Evolutionary conservation across 2,888 invertebrate species (phyloP), one percentile per base, ranked within the genome.

Genomic region (Alloscopus bannaensis): DNA sequence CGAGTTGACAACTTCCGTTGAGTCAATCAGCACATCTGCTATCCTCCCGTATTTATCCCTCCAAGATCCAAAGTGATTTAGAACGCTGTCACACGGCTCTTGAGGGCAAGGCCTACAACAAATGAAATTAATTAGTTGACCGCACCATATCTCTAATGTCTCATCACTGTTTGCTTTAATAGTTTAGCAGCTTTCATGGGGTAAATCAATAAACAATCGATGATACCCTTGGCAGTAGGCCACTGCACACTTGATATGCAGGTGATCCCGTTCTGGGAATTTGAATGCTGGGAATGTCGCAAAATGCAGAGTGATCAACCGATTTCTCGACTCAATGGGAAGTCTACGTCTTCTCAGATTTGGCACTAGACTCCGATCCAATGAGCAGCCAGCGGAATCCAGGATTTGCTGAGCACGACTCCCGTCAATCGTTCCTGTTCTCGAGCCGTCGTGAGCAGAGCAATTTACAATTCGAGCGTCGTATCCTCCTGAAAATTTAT

Each of bases 281-380:
- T 94, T 94, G 87, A 95, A 95, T 3, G 94, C 95, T 0, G 93
- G 92, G 89, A 95, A 95, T 20, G 92, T 92, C 0, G 94, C 90
- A 84, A 86, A 87, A 42, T 87, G 86, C 3, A 87, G 81, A 47
- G 87, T 87, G 13, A 86, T 82, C 36, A 86, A 68, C 2, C 86
- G 83, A 18, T 86, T 84, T 52, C 85, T 78, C 0, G 84, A 81
- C 60, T 86, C 86, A 13, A 82, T 81, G 36, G 86, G 86, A 40
- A 86, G 83, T 62, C 86, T 76, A 28, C 86, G 62, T 8, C 86
- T 75, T 28, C 86, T 80, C 59, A 86, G 82, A 60, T 86, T 86
- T 13, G 86, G 86, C 24, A 86, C 85, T 16, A 86, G 70, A 8
- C 80, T 76, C 40, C 81, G 75, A 72, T 86, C 86, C 11, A 86